phyloP scores from a whole-genome alignment of 2,888 invertebrate genomes.

The Lepidochrysops patricia region DNA sequence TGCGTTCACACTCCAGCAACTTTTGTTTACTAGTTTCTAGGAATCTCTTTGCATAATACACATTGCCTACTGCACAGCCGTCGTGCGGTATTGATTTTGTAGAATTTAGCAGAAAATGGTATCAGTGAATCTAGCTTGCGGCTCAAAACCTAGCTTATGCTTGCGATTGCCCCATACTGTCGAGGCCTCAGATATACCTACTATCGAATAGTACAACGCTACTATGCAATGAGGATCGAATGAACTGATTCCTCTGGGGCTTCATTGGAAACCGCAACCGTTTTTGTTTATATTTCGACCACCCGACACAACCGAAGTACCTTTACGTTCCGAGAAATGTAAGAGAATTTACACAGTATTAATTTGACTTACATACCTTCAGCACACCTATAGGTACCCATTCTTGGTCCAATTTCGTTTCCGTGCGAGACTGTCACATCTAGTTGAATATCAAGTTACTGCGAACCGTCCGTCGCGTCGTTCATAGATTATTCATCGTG shows the following conservation, averaged over 20 bases:
- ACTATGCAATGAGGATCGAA: background rate
- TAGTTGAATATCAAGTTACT: conserved; percentile 28
- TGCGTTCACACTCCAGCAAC: background rate
- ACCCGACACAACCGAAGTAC: background rate
- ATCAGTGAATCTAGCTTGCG: background rate
- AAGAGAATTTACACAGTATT: background rate
- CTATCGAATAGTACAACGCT: background rate
- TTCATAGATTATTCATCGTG: conserved; percentile 59
- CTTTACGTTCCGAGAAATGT: background rate
- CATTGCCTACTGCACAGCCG: too few species aligned
- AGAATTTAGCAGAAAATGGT: background rate
- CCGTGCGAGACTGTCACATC: conserved; percentile 20
- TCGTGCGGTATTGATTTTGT: background rate
- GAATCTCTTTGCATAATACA: background rate
- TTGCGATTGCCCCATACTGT: background rate
- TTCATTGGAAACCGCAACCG: background rate
- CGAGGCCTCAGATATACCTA: background rate
- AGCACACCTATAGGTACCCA: too few species aligned
- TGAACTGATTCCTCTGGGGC: background rate
- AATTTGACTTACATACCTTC: background rate
- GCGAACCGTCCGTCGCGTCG: conserved; percentile 24
- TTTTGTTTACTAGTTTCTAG: background rate
- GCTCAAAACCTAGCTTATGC: background rate
- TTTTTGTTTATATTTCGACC: background rate
- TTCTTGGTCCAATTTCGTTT: background rate